Base-by-base conservation (phyloP, 1,140 invertebrate genomes). In the Oryctes rhinoceros region DNA sequence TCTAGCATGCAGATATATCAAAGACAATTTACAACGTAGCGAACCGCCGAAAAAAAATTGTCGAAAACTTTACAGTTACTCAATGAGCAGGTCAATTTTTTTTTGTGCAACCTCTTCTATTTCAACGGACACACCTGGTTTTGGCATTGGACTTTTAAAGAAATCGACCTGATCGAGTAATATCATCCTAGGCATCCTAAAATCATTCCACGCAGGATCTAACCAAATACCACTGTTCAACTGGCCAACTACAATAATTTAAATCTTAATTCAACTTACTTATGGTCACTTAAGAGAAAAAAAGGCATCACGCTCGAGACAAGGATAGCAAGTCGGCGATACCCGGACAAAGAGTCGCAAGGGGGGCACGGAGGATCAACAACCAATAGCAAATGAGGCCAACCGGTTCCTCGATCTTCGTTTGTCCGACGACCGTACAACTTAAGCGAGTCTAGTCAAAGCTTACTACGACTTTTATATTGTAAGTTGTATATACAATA, bases 311-410 rank as follows among this genome's bases (percentile, higher is more conserved):
- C n/a, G 3, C 13, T 13, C 4, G n/a, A 53, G 13, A 53, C 49
- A n/a, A 53, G 49, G 49, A 53, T 53, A 53, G n/a, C 49, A 13
- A 53, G 9, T 53, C 49, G 49, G 4, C 49, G 9, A 15, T 53
- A 53, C 49, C 0, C 49, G 49, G 13, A 11, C 11, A 13, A 13
- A 4, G 49, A n/a, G 13, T 7, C n/a, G 49, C 4, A 13, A 13
- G 49, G 13, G 13, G 49, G 49, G 2, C 1, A 4, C 49, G 4
- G 49, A 4, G 4, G n/a, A 13, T 15, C 13, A 4, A 81, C 81
- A 79, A 80, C 83, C 84, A 84, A 84, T 84, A 49, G 78, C 74
- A 78, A 84, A 81, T 81, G 84, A 84, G 84, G 84, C 84, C 84
- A 84, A 84, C 84, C 82, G 83, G 84, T 83, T 74, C 30, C 24